Evolutionary conservation across 1,140 invertebrate genomes (phyloP).

Genomic region (Pachyrhynchus sulphureomaculatus): DNA sequence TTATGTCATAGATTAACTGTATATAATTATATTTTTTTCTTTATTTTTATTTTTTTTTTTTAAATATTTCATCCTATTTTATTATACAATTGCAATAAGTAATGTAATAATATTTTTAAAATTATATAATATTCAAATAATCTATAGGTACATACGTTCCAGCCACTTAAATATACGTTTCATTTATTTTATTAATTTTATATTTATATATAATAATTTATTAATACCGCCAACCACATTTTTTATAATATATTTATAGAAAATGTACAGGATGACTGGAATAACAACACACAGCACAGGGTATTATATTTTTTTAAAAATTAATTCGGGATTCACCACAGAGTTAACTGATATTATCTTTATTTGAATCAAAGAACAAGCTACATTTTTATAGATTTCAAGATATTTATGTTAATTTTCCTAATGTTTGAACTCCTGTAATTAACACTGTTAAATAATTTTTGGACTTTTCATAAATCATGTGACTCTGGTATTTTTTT

Average conservation of each 20-base stretch:
- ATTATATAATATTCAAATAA: constrained; percentile 21
- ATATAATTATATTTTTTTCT: constrained; percentile 23
- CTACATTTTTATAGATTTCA: too few species aligned
- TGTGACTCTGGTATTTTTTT: too few species aligned
- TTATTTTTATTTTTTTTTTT: constrained; percentile 19
- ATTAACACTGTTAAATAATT: too few species aligned
- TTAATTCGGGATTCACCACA: neutral
- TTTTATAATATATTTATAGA: constrained; percentile 8
- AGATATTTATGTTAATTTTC: too few species aligned
- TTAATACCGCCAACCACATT: constrained; percentile 18
- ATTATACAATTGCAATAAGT: constrained; percentile 16
- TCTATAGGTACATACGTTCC: constrained; percentile 29
- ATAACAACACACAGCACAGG: constrained; percentile 22
- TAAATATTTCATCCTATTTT: constrained; percentile 24
- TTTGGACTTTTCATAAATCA: too few species aligned
- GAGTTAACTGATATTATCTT: too few species aligned
- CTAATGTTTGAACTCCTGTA: too few species aligned
- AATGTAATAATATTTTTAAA: constrained; percentile 4
- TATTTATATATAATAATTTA: constrained; percentile 10
- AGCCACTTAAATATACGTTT: constrained; percentile 22
- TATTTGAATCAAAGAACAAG: too few species aligned
- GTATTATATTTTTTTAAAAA: constrained; percentile 5
- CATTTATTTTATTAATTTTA: constrained; percentile 4
- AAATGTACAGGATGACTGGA: constrained; percentile 31
- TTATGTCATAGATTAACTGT: constrained; percentile 3